Percentiles rank a stretch among this genome's conserved stretches.
Conservation (phyloP, 2,888 invertebrate genomes). For the Eumerus sabulonum region DNA sequence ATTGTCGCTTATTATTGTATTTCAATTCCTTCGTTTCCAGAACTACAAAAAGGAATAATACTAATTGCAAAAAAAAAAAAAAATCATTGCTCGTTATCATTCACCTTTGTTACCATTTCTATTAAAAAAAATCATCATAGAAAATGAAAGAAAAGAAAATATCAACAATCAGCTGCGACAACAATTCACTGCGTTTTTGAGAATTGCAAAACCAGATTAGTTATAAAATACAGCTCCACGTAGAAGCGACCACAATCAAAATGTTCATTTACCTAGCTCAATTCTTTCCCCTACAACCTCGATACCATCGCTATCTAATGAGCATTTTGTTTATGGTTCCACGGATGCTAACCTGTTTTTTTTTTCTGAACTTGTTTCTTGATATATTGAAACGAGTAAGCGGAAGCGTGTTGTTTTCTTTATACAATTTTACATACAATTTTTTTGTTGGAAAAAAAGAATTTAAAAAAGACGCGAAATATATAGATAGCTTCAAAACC, state of each 20-base stretch:
- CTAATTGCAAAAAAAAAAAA: no score
- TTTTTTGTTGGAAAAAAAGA: not conserved
- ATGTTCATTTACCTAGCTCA: conserved; percentile 46
- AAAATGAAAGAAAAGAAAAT: conserved; percentile 17
- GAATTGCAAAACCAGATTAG: conserved; percentile 78
- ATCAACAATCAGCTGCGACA: conserved; percentile 2
- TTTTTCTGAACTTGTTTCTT: conserved; percentile 15
- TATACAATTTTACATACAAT: no score
- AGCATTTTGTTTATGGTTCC: conserved; percentile 63
- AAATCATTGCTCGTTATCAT: no score
- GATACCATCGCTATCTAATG: conserved; percentile 22
- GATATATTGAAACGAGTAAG: no score
- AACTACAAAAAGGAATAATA: no score
- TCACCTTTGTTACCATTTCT: no score
- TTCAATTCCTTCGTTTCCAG: conserved; percentile 1
- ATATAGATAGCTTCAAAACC: conserved; percentile 21
- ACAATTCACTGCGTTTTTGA: conserved; percentile 77
- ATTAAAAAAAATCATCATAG: not conserved
- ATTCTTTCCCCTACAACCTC: not conserved
- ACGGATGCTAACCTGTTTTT: conserved; percentile 49
- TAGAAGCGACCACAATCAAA: conserved; percentile 58
- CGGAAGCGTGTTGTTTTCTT: no score
- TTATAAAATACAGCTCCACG: conserved; percentile 65
- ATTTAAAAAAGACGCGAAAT: not conserved
- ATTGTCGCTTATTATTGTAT: not conserved